Evolutionary conservation across 2,797 vertebrate species (phyloP), one percentile per base, ranked within the genome.

Genomic region (Falco naumanni): DNA sequence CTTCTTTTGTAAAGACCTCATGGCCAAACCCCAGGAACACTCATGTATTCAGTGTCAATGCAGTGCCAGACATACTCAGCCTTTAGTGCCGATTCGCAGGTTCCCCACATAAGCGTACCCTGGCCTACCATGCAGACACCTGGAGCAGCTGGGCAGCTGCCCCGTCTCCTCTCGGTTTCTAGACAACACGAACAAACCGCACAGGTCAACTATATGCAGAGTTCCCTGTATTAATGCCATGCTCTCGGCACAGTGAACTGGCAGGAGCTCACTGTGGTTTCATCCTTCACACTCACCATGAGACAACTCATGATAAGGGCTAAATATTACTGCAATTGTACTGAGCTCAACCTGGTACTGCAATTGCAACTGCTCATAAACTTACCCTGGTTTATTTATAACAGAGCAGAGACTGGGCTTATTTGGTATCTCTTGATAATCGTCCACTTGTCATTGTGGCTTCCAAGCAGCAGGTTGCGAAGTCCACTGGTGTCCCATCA

Each of bases 1-100:
- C 70, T 94, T 93, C 65, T 94, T 87, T 90, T 63, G 22, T 60
- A 41, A 51, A 76, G 54, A 76, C 37, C 76, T 85, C 45, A 29
- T 33, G 56, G 92, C 60, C 81, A 84, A 84, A 94, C 12, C 48
- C 70, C 81, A 84, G 60, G 78, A 81, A n/a, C 39, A 28, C 56
- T 74, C 65, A 66, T 0, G 1, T 33, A 21, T 74, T 77, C 54
- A 45, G n/a, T 57, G 43, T 31, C 2, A 2, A 17, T 31, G 72
- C 21, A 28, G 60, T 77, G 87, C 81, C 93, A 96, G 66, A 63
- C 50, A 22, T 4, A 39, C 57, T 90, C 83, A 84, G 74, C 19
- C 75, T 43, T 51, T 4, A 78, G 39, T 13, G 59, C 53, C 75
- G 51, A 90, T 61, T 53, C 6, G 1, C 16, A 20, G 47, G 41